These are phyloP conservation scores for Scyliorhinus canicula DNA, from an alignment of 2,797 vertebrate genomes.

Conservation along the genomic window DNA sequence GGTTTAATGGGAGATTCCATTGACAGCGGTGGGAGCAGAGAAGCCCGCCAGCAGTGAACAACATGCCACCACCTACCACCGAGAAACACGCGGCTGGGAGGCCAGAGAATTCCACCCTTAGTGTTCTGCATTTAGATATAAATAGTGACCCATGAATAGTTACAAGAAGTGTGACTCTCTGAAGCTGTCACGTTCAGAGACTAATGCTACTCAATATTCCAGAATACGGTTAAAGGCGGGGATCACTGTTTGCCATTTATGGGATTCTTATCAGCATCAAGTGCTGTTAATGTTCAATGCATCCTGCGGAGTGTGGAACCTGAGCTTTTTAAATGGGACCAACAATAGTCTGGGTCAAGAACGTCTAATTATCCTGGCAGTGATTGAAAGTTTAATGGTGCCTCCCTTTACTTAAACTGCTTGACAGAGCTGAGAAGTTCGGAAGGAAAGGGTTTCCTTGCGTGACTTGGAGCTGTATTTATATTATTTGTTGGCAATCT, in stretches of 20 bases:
- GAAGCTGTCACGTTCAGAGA: not conserved
- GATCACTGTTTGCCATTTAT: not conserved
- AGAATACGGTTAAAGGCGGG: not conserved
- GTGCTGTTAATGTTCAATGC: not conserved
- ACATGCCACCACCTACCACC: no score
- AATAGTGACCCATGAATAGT: not conserved
- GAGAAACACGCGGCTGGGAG: no score
- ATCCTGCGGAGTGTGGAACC: slow-evolving; percentile 14
- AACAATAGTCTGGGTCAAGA: slow-evolving; percentile 3
- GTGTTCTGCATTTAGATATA: not conserved
- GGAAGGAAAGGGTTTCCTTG: not conserved
- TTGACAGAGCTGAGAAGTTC: not conserved
- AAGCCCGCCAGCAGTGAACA: no score
- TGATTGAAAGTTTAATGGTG: slow-evolving; percentile 18
- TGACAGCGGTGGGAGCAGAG: no score
- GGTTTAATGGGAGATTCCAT: no score
- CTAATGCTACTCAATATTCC: not conserved
- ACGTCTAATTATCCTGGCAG: slow-evolving; percentile 1
- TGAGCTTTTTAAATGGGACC: not conserved
- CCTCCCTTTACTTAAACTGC: slow-evolving; percentile 1
- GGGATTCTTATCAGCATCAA: not conserved
- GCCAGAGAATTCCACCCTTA: no score
- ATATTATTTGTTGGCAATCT: slow-evolving; percentile 28
- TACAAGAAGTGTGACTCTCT: not conserved
- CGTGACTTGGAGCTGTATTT: slow-evolving; percentile 12